Percentiles rank a stretch among this genome's conserved stretches.
Evolutionary conservation across 2,113 vertebrate species (phyloP).

Genomic region (Seriola rivoliana): DNA sequence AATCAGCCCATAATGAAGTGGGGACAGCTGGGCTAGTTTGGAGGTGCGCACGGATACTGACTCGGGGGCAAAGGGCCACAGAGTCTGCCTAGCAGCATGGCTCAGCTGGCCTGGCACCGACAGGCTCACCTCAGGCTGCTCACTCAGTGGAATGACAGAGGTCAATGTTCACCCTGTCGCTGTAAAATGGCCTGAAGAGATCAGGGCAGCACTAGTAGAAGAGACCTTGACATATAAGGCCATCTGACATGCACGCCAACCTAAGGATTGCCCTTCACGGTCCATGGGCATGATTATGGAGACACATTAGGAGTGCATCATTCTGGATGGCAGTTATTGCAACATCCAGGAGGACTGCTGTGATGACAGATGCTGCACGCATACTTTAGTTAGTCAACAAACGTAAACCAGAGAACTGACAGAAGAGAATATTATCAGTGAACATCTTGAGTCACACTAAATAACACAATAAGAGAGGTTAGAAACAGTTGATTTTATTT

Average conservation of each 20-base stretch:
- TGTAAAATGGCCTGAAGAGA: constrained; percentile 74
- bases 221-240: constrained; percentile 73
- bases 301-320: constrained; percentile 52
- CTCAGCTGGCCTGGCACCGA: constrained; percentile 68
- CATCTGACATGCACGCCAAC: constrained; percentile 68
- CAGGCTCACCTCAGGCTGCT: constrained; percentile 65
- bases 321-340: constrained; percentile 38
- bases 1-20: constrained; percentile 75
- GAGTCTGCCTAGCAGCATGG: constrained; percentile 53
- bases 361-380: constrained; percentile 43
- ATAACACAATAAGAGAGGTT: background rate
- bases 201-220: constrained; percentile 44
- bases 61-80: constrained; percentile 48
- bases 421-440: constrained; percentile 3
- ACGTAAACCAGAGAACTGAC: background rate
- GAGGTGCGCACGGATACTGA: constrained; percentile 46
- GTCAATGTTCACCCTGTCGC: constrained; percentile 75
- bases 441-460: background rate
- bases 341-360: constrained; percentile 50
- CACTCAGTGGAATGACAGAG: constrained; percentile 74
- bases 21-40: constrained; percentile 68
- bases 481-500: background rate
- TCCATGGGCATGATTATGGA: constrained; percentile 54
- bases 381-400: constrained; percentile 33
- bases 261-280: constrained; percentile 73